Evolutionary conservation across 2,113 vertebrate genomes (phyloP).

Genomic region (Piaya cayana): DNA sequence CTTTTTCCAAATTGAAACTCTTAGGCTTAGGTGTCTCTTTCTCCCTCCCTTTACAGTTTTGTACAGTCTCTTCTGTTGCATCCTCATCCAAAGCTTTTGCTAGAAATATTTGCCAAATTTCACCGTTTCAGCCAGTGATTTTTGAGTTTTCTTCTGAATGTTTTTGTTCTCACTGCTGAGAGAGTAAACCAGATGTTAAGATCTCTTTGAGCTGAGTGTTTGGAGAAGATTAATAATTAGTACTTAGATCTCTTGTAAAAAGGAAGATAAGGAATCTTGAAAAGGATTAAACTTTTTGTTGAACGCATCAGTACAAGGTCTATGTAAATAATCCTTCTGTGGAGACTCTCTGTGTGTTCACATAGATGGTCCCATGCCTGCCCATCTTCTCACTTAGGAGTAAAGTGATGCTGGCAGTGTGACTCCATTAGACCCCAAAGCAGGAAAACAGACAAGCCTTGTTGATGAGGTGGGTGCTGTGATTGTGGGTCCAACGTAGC

Average conservation of each 20-base stretch:
- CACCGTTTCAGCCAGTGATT: neutral
- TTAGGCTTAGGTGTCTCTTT: conserved; percentile 19
- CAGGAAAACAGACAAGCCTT: rapidly evolving
- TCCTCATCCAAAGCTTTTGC: neutral
- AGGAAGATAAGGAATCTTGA: neutral
- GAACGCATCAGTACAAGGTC: neutral
- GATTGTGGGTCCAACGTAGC: neutral
- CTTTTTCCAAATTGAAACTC: conserved; percentile 22
- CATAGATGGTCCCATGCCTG: neutral
- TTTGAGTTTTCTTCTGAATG: neutral
- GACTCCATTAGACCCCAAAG: neutral
- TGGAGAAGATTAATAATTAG: conserved; percentile 22
- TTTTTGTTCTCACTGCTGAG: neutral
- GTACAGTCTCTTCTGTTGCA: neutral
- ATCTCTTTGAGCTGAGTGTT: conserved; percentile 19
- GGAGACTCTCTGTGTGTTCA: neutral
- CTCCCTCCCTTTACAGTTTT: neutral
- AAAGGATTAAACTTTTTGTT: neutral
- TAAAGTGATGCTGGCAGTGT: neutral
- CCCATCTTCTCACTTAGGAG: neutral
- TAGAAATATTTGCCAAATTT: neutral
- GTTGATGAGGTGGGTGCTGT: neutral
- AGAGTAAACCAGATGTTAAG: conserved; percentile 28
- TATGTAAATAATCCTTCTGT: neutral
- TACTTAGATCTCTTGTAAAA: neutral